Percentiles rank a stretch among this genome's conserved stretches.
Conservation (phyloP, 2,113 vertebrate genomes). For the Microtus oregoni region DNA sequence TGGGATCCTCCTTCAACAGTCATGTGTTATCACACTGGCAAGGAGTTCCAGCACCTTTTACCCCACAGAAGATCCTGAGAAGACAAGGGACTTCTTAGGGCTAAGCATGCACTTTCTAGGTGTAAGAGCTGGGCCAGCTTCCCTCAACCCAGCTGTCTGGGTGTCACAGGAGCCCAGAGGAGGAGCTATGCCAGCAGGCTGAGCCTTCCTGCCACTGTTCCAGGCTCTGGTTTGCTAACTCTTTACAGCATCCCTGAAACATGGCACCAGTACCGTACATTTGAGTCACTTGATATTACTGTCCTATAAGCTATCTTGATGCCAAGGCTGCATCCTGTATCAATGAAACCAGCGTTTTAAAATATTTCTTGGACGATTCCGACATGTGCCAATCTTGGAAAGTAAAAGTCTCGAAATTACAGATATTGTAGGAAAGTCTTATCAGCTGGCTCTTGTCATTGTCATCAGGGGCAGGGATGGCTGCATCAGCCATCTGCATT, state of each 20-base stretch:
- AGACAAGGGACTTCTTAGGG: background rate
- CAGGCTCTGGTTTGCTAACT: background rate
- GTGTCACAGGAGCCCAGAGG: background rate
- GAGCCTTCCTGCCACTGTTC: too few relatives aligned
- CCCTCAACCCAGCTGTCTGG: background rate
- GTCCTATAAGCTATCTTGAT: background rate
- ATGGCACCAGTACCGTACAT: background rate
- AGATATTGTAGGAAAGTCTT: background rate
- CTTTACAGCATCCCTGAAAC: background rate
- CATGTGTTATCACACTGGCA: background rate
- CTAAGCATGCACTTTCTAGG: background rate
- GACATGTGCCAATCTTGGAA: background rate
- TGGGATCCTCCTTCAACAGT: background rate
- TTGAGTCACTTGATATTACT: background rate
- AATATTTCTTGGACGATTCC: background rate
- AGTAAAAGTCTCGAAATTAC: conserved; percentile 38
- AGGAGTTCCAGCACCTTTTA: background rate
- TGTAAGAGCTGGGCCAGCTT: background rate
- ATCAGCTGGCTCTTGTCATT: background rate
- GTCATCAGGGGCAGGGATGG: background rate
- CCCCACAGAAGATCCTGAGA: background rate
- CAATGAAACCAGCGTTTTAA: background rate
- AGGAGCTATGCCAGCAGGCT: background rate
- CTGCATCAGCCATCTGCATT: background rate
- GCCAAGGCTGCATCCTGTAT: background rate